Evolutionary conservation across 2,888 invertebrate species (phyloP).

Genomic region (Kuschelorhynchus macadamiae): DNA sequence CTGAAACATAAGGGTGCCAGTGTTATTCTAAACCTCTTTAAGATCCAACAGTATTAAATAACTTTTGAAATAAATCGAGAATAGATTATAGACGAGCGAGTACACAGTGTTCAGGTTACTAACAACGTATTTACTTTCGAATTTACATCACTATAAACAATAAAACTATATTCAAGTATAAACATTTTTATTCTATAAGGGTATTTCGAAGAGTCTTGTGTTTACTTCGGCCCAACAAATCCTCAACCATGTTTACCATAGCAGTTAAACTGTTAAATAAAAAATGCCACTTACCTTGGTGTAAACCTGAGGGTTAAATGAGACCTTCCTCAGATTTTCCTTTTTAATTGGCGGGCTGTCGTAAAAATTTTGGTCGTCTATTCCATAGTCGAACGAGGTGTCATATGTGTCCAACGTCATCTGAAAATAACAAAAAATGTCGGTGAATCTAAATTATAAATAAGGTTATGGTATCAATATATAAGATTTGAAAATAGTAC

Average conservation of each 20-base stretch:
- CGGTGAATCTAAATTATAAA: not conserved
- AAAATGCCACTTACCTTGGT: slow-evolving; percentile 61
- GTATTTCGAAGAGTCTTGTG: not conserved
- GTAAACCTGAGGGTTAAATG: slow-evolving; percentile 63
- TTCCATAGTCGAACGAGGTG: slow-evolving; percentile 76
- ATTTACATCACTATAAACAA: no score
- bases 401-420: slow-evolving; percentile 75
- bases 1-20: slow-evolving; percentile 30
- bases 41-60: slow-evolving; percentile 15
- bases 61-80: slow-evolving; percentile 9
- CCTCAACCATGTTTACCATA: no score
- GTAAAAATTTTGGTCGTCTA: slow-evolving; percentile 81
- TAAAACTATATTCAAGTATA: no score
- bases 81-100: slow-evolving; percentile 16
- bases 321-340: slow-evolving; percentile 67
- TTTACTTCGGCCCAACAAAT: not conserved
- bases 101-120: not conserved
- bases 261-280: no score
- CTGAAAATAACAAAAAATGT: slow-evolving; percentile 55
- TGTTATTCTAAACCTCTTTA: slow-evolving; percentile 38
- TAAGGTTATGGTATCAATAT: not conserved
- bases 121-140: no score
- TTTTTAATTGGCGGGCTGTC: slow-evolving; percentile 73
- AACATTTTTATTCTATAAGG: not conserved
- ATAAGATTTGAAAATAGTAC: no score